Evolutionary conservation across 2,888 invertebrate genomes (phyloP), one percentile per base, ranked within the genome.

Genomic region (Thumatha senex): DNA sequence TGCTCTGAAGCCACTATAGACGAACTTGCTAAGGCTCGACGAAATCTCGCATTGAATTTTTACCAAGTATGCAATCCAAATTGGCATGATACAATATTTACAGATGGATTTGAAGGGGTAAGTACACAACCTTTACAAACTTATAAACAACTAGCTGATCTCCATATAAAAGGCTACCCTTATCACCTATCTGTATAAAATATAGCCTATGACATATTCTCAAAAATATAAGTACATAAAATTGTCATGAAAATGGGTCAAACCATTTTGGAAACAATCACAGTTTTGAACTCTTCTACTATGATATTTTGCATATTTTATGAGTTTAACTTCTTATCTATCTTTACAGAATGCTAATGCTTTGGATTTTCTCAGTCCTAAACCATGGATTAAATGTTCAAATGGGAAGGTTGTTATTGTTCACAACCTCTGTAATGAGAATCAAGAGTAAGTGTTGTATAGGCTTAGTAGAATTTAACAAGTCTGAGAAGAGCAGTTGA

Each of bases 351-450:
- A 74, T 18, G 57, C 65, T 42, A 70, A 65, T 36, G 64, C 67
- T 8, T 51, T 86, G 10, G 71, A 70, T 52, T 66, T 87, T 0
- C 68, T 72, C 48, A 72, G 67, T 18, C 47, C 59, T 13, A 60
- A 59, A 38, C 84, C 85, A 7, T 76, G 73, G 73, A 64, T 86
- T 1, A 83, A 79, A 71, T 51, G 78, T 8, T 89, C 82, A 53
- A 88, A 87, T 54, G 74, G 76, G 24, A 86, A 84, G 67, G 49
- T 89, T 34, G 65, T 86, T 1, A 64, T 89, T 30, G 64, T 75
- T 12, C 46, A 79, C 5, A 64, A 72, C 54, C 62, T 81, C 9
- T 34, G 63, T 2, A 85, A 85, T 64, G 67, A 68, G 24, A 72
- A 78, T 58, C 41, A 59, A 47, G 66, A 74, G 89, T 89, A 76